Evolutionary conservation across 2,113 vertebrate genomes (phyloP).

Genomic region (Probosciger aterrimus): DNA sequence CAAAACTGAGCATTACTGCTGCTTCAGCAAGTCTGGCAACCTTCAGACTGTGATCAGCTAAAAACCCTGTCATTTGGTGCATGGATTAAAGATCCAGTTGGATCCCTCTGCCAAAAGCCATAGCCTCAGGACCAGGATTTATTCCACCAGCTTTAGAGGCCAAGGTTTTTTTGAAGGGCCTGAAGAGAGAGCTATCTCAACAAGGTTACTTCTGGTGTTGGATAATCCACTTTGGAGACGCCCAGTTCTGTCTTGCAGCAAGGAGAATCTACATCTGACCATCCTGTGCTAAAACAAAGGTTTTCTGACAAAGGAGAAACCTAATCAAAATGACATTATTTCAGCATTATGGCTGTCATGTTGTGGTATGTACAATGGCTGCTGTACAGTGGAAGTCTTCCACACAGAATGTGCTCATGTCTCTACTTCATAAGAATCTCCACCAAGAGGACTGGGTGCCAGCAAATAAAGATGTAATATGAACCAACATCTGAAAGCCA

Average conservation of each 20-base stretch:
- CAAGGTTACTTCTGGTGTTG: neutral
- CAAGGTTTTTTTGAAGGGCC: neutral
- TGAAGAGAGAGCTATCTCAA: neutral
- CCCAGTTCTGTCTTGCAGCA: neutral
- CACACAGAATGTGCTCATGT: neutral
- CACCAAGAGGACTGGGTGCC: neutral
- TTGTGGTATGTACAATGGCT: neutral
- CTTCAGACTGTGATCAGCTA: neutral
- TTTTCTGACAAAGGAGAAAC: neutral
- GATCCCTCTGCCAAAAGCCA: neutral
- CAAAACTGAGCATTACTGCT: neutral
- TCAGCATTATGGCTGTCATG: neutral
- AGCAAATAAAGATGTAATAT: neutral
- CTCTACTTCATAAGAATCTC: neutral
- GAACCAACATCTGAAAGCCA: neutral
- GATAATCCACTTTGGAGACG: neutral
- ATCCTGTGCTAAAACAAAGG: neutral
- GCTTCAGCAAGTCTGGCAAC: neutral
- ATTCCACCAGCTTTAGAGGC: neutral
- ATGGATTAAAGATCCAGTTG: neutral
- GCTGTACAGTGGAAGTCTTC: neutral
- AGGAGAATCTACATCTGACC: neutral
- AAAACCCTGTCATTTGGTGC: neutral
- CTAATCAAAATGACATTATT: neutral
- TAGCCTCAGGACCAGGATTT: neutral